These are phyloP conservation scores for Macrophya alboannulata DNA, from an alignment of 2,888 invertebrate species.

Conservation along the genomic window DNA sequence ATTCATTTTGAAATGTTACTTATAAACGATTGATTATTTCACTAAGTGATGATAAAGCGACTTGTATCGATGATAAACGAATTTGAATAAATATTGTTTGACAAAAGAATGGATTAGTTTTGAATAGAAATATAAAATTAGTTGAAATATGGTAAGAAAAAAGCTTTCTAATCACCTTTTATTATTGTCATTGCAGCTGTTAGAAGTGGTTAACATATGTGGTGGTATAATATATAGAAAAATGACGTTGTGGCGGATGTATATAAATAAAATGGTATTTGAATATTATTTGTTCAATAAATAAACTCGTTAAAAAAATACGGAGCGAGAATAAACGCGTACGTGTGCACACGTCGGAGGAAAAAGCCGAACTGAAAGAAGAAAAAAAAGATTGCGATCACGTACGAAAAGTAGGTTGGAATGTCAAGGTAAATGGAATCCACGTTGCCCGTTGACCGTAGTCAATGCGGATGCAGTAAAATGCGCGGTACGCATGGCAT, in stretches of 20 bases:
- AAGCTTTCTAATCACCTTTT: constrained; percentile 25
- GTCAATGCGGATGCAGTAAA: constrained; percentile 49
- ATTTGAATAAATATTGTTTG: neutral
- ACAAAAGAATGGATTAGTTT: neutral
- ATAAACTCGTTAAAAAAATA: neutral
- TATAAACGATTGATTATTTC: neutral
- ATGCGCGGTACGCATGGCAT: constrained; percentile 51
- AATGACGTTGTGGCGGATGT: neutral
- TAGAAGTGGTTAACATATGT: constrained; percentile 26
- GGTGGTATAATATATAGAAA: constrained; percentile 9
- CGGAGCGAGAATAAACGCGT: neutral
- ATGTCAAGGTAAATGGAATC: constrained; percentile 56
- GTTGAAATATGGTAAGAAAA: constrained; percentile 1
- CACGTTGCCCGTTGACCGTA: constrained; percentile 49
- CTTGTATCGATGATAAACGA: neutral
- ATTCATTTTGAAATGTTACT: neutral
- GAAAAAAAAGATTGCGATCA: constrained; percentile 30
- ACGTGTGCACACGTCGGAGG: neutral
- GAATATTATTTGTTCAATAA: neutral
- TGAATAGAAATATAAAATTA: neutral
- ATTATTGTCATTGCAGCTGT: constrained; percentile 7
- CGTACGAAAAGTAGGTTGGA: constrained; percentile 55
- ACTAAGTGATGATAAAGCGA: neutral
- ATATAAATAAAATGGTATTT: constrained; percentile 10
- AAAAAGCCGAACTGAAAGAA: neutral